Conservation (phyloP, 2,113 vertebrate species). For the Neogobius melanostomus region DNA sequence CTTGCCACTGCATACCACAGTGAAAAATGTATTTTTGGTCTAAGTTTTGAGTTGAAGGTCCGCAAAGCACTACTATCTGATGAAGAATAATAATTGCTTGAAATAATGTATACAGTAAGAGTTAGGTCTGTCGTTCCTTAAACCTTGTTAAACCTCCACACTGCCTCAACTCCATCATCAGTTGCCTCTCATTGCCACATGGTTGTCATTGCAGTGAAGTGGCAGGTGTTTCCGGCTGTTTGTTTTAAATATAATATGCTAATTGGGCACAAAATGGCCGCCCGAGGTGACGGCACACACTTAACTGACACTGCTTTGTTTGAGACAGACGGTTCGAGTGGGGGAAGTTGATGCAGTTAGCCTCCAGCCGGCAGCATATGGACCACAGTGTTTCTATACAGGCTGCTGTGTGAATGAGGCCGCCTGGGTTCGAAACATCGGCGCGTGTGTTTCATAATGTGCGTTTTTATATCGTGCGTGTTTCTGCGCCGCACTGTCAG, state of each 20-base stretch:
- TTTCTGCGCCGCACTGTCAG: background rate
- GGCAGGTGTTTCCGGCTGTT: conserved; percentile 55
- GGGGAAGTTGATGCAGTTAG: conserved; percentile 43
- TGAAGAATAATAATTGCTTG: too few species aligned
- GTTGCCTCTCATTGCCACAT: background rate
- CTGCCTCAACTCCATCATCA: conserved; percentile 17
- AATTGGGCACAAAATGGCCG: conserved; percentile 48
- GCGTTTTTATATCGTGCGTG: conserved; percentile 13
- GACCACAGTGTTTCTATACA: conserved; percentile 21
- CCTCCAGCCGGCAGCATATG: conserved; percentile 30
- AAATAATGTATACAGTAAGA: too few species aligned
- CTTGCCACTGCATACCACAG: too few species aligned
- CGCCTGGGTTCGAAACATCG: conserved; percentile 10
- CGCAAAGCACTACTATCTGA: too few species aligned
- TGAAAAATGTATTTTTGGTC: too few species aligned
- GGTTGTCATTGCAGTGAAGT: conserved; percentile 30
- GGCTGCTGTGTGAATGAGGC: conserved; percentile 28
- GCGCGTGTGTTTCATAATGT: conserved; percentile 22
- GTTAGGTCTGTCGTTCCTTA: too few species aligned
- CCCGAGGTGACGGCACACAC: conserved; percentile 44
- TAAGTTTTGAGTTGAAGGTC: too few species aligned
- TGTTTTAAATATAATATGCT: conserved; percentile 48
- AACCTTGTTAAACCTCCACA: conserved; percentile 1
- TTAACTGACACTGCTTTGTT: conserved; percentile 35
- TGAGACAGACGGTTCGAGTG: conserved; percentile 54